Percentiles rank a stretch among this genome's conserved stretches.
These are phyloP conservation scores for Nymphalis polychloros DNA, from an alignment of 2,888 invertebrate genomes.

Conservation along the genomic window DNA sequence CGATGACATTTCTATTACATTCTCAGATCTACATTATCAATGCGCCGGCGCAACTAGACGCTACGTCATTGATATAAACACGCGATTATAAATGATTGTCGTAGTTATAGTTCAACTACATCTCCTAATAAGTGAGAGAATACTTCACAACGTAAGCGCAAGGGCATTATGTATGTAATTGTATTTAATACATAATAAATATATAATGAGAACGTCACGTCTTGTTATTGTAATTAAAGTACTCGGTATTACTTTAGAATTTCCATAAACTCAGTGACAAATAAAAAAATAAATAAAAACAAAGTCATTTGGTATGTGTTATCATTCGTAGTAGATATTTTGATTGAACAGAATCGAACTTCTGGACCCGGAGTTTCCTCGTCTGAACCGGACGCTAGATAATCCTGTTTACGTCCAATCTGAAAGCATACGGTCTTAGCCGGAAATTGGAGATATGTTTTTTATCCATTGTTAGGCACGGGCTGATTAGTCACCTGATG, in stretches of 20 bases:
- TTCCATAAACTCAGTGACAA: background rate
- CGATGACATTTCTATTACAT: background rate
- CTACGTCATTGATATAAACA: conserved; percentile 2
- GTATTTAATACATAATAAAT: conserved; percentile 3
- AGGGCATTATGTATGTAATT: conserved; percentile 1
- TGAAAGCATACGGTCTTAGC: background rate
- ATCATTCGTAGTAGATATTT: too few species aligned
- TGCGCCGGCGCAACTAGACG: conserved; percentile 4
- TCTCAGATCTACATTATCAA: background rate
- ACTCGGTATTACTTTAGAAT: background rate
- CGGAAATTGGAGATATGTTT: background rate
- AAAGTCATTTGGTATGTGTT: background rate
- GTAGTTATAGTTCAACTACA: background rate
- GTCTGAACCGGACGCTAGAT: background rate
- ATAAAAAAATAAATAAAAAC: background rate
- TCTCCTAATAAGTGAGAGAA: conserved; percentile 9
- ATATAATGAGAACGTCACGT: background rate
- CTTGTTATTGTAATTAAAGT: background rate
- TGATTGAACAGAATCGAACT: background rate
- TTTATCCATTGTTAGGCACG: too few species aligned
- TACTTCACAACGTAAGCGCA: background rate
- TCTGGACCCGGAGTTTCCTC: background rate
- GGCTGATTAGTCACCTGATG: too few species aligned
- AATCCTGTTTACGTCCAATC: background rate
- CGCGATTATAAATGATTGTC: background rate